These are phyloP conservation scores for Neomonachus schauinslandi DNA, from an alignment of 2,113 vertebrate genomes.

Conservation along the genomic window DNA sequence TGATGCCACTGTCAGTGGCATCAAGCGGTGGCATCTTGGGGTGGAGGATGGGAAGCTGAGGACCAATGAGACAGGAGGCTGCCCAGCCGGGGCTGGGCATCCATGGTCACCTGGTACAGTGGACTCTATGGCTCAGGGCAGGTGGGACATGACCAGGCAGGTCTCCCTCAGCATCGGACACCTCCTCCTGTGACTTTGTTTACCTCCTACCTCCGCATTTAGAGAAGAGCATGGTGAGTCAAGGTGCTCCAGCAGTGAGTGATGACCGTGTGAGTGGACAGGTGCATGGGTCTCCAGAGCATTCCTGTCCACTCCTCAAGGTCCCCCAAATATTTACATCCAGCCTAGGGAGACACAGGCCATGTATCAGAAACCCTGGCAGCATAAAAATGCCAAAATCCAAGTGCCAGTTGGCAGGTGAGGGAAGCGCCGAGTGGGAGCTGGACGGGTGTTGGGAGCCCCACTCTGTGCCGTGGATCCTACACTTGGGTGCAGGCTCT, in stretches of 20 bases:
- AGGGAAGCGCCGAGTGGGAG: fast-evolving
- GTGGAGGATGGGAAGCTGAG: not conserved
- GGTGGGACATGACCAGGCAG: fast-evolving
- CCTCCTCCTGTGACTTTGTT: not conserved
- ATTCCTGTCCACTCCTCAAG: not conserved
- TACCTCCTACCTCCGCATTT: not conserved
- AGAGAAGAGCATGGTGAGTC: not conserved
- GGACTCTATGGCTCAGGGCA: not conserved
- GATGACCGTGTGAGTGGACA: fast-evolving
- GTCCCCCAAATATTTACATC: not conserved
- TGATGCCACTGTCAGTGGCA: fast-evolving
- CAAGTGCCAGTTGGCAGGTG: fast-evolving
- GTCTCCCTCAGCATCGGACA: fast-evolving
- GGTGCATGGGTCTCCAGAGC: fast-evolving
- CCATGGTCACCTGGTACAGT: no score
- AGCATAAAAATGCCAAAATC: not conserved
- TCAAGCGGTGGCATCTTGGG: not conserved
- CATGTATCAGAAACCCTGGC: not conserved
- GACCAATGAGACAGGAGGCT: not conserved
- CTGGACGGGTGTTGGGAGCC: fast-evolving
- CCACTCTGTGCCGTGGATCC: no score
- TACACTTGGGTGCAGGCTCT: fast-evolving
- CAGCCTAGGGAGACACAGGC: not conserved
- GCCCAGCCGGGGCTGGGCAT: not conserved
- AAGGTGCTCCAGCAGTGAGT: fast-evolving